phyloP scores from a whole-genome alignment of 2,888 invertebrate species.

The Hesperia comma region DNA sequence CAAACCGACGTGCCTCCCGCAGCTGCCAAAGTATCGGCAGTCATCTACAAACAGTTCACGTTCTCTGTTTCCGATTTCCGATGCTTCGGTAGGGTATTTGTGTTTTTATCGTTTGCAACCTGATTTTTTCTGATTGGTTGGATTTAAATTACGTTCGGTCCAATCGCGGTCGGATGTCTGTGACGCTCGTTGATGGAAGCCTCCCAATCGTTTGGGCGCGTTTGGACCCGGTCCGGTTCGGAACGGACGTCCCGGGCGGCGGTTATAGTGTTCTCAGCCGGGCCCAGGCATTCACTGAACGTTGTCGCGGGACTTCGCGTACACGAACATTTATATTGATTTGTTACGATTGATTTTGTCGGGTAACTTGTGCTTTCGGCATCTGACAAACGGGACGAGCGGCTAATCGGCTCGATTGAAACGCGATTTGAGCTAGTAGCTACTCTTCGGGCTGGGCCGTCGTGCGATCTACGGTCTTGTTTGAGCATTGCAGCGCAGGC shows the following conservation, averaged over 20 bases:
- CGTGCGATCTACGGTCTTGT: constrained; percentile 7
- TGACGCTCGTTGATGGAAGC: constrained; percentile 38
- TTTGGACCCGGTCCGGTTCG: background rate
- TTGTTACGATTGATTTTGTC: constrained; percentile 2
- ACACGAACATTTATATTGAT: constrained; percentile 24
- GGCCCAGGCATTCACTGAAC: constrained; percentile 8
- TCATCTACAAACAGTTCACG: constrained; percentile 11
- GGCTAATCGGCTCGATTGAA: background rate
- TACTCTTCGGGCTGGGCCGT: constrained; percentile 30
- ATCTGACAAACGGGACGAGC: background rate
- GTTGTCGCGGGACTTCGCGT: constrained; percentile 37
- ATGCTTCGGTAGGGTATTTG: constrained; percentile 28
- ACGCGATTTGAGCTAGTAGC: constrained; percentile 10
- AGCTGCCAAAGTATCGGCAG: constrained; percentile 19
- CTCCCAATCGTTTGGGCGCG: constrained; percentile 37
- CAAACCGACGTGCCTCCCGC: constrained; percentile 1
- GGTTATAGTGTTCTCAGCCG: constrained; percentile 15
- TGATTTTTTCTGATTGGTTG: background rate
- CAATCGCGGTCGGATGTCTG: constrained; percentile 1
- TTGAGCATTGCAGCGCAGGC: background rate
- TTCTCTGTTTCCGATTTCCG: constrained; percentile 25
- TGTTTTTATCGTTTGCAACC: constrained; percentile 1
- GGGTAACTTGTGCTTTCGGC: background rate
- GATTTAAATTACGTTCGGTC: constrained; percentile 3
- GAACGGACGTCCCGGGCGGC: background rate